phyloP scores from a whole-genome alignment of 2,888 invertebrate species.

The Piscicola geometra region DNA sequence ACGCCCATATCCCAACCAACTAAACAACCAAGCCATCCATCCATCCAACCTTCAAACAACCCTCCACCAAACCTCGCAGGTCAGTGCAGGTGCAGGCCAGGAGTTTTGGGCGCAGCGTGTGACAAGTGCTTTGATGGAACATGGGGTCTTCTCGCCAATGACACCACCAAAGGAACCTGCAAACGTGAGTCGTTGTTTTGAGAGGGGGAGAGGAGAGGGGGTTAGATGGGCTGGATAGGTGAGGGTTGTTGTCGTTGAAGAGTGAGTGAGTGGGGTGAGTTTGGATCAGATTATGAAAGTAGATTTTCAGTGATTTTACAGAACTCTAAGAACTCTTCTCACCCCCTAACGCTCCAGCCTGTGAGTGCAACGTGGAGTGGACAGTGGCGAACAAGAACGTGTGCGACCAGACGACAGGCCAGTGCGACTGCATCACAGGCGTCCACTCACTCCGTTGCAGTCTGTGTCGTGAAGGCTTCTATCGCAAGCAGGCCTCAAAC shows the following conservation, averaged over 20 bases:
- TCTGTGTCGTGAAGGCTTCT: conserved; percentile 87
- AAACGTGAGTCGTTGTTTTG: conserved; percentile 40
- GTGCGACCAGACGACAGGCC: conserved; percentile 65
- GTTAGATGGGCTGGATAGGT: neutral
- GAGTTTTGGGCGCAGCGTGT: conserved; percentile 44
- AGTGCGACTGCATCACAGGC: conserved; percentile 86
- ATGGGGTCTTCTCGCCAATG: conserved; percentile 43
- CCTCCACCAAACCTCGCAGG: too few species aligned
- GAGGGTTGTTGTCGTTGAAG: too few species aligned
- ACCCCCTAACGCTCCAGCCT: conserved; percentile 61
- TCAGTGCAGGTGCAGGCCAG: conserved; percentile 45
- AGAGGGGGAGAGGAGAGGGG: neutral
- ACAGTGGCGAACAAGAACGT: conserved; percentile 79
- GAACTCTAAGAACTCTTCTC: too few species aligned
- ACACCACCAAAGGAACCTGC: conserved; percentile 40
- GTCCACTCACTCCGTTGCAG: conserved; percentile 87
- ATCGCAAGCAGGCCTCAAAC: conserved; percentile 63
- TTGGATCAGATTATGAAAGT: too few species aligned
- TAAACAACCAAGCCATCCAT: too few species aligned
- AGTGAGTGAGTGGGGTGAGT: too few species aligned
- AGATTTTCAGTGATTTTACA: too few species aligned
- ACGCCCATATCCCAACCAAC: too few species aligned
- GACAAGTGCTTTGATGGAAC: conserved; percentile 42
- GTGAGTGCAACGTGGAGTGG: conserved; percentile 81
- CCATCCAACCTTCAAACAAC: too few species aligned